These are phyloP conservation scores for Ochlodes sylvanus DNA, from an alignment of 2,888 invertebrate genomes.

Conservation along the genomic window DNA sequence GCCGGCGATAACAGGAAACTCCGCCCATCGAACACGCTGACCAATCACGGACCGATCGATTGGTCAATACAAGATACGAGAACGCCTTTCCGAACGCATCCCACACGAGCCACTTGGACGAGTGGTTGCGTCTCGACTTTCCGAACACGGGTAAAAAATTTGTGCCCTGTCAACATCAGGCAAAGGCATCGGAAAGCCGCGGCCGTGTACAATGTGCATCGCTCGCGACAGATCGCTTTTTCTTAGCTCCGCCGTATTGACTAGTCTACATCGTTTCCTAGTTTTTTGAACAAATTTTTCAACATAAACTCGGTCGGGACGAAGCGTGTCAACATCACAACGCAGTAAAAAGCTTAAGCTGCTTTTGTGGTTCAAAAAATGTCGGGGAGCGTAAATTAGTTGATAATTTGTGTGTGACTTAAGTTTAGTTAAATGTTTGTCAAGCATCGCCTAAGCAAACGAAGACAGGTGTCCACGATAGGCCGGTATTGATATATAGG, in stretches of 20 bases:
- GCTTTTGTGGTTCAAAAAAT: slow-evolving; percentile 68
- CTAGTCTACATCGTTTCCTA: slow-evolving; percentile 49
- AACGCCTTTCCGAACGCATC: slow-evolving; percentile 56
- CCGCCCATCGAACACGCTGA: slow-evolving; percentile 69
- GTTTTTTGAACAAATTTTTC: slow-evolving; percentile 48
- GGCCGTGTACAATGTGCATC: slow-evolving; percentile 41
- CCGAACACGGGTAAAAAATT: slow-evolving; percentile 41
- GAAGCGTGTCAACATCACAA: slow-evolving; percentile 53
- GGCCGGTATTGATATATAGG: slow-evolving; percentile 74
- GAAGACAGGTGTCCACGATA: slow-evolving; percentile 80
- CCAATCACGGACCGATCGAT: slow-evolving; percentile 77
- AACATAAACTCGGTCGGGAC: slow-evolving; percentile 42
- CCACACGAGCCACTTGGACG: slow-evolving; percentile 22
- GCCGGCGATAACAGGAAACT: slow-evolving; percentile 63
- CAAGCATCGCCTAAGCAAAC: slow-evolving; percentile 82
- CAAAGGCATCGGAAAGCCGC: slow-evolving; percentile 26
- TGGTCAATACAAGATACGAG: slow-evolving; percentile 62
- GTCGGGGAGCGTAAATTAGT: slow-evolving; percentile 78
- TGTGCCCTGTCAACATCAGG: slow-evolving; percentile 35
- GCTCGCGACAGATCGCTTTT: slow-evolving; percentile 41
- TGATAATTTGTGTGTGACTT: slow-evolving; percentile 82
- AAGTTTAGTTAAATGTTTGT: slow-evolving; percentile 80
- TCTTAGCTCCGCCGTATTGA: slow-evolving; percentile 47
- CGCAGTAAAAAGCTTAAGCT: slow-evolving; percentile 69
- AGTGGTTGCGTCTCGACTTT: slow-evolving; percentile 9